Percentiles rank a stretch among this genome's conserved stretches.
These are phyloP conservation scores for Tachypleus tridentatus DNA, from an alignment of 1,140 invertebrate genomes.

Conservation along the genomic window DNA sequence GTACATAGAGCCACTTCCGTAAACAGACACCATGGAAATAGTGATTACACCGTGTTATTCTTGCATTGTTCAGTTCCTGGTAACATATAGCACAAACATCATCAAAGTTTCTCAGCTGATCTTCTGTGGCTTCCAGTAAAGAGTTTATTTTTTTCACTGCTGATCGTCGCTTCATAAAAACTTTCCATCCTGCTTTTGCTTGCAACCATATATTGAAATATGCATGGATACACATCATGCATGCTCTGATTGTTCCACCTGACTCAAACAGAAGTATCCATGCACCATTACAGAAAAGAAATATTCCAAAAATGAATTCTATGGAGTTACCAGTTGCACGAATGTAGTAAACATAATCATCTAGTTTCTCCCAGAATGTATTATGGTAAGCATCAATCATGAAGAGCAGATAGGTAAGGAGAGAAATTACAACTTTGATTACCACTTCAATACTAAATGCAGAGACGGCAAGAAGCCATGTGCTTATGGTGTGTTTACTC, in stretches of 20 bases:
- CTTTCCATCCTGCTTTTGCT: constrained; percentile 77
- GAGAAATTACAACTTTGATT: constrained; percentile 54
- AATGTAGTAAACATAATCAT: constrained; percentile 90
- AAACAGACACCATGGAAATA: constrained; percentile 91
- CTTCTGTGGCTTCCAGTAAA: constrained; percentile 62
- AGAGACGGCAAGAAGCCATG: constrained; percentile 81
- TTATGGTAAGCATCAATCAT: constrained; percentile 74
- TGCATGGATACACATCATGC: constrained; percentile 91
- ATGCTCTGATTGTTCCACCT: constrained; percentile 71
- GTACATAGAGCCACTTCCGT: constrained; percentile 89
- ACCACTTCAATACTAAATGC: constrained; percentile 73
- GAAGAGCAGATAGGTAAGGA: constrained; percentile 78
- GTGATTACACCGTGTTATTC: constrained; percentile 84
- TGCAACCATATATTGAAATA: constrained; percentile 97
- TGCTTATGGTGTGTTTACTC: constrained; percentile 66
- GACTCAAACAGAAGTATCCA: constrained; percentile 85
- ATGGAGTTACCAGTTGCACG: constrained; percentile 58
- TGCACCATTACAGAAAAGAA: constrained; percentile 86
- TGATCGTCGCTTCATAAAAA: constrained; percentile 79
- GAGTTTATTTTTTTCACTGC: constrained; percentile 89
- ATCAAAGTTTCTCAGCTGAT: constrained; percentile 59
- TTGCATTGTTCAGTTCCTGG: constrained; percentile 79
- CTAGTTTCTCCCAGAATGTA: constrained; percentile 82
- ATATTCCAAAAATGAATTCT: constrained; percentile 92
- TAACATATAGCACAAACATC: constrained; percentile 97